These are phyloP conservation scores for Pseudococcus longispinus DNA, from an alignment of 2,888 invertebrate genomes.

Conservation along the genomic window DNA sequence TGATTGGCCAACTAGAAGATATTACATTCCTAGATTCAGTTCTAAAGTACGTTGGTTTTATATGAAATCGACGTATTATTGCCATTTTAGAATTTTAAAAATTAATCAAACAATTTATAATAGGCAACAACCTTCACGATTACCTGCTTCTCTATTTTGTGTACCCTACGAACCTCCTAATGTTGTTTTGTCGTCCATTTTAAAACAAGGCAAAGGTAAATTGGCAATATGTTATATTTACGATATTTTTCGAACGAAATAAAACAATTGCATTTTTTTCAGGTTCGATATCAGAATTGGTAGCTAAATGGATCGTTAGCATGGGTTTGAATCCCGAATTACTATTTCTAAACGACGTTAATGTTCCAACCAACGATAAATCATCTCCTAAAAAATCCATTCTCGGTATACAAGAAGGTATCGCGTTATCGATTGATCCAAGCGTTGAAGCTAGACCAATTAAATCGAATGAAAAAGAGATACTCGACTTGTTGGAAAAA, in stretches of 20 bases:
- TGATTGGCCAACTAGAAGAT: slow-evolving; percentile 89
- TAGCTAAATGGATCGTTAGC: slow-evolving; percentile 84
- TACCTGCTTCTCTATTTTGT: slow-evolving; percentile 50
- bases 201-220: slow-evolving; percentile 56
- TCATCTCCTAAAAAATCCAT: slow-evolving; percentile 44
- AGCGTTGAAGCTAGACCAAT: slow-evolving; percentile 60
- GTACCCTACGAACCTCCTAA: slow-evolving; percentile 46
- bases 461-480: slow-evolving; percentile 58
- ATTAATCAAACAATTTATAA: neutral
- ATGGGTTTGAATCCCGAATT: slow-evolving; percentile 73
- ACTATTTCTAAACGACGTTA: slow-evolving; percentile 62
- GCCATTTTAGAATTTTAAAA: neutral
- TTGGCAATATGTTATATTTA: neutral
- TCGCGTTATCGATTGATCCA: slow-evolving; percentile 61
- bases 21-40: slow-evolving; percentile 74
- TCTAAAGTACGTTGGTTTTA: slow-evolving; percentile 49
- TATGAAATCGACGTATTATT: neutral
- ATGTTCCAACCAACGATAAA: neutral
- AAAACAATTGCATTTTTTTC: neutral
- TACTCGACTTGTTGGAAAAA: slow-evolving; percentile 70
- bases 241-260: neutral
- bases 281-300: slow-evolving; percentile 87
- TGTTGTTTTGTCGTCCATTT: slow-evolving; percentile 51
- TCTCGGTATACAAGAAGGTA: slow-evolving; percentile 58
- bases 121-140: slow-evolving; percentile 44